Evolutionary conservation across 2,797 vertebrate species (phyloP), one percentile per base, ranked within the genome.

Genomic region (Vireo griseus): DNA sequence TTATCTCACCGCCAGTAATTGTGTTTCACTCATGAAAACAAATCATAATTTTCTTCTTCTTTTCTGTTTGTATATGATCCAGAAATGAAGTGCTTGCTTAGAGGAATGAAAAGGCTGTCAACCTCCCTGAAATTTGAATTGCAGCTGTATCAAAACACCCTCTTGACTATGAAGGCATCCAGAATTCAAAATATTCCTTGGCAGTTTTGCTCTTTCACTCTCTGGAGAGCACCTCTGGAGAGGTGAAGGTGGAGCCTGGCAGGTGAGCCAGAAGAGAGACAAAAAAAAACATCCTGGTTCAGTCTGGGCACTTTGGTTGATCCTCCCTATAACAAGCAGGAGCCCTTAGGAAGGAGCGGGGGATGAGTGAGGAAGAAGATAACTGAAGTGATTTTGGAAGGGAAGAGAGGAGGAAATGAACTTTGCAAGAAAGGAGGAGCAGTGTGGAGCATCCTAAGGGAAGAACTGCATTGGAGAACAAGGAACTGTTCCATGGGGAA

Each of bases 231-330:
- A 28, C 40, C 39, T 39, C 39, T 39, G 39, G 39, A 40, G 39
- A 40, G 5, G 35, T 26, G 42, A 75, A 54, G 58, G 11, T 35
- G 63, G 29, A 25, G 31, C 24, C 19, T 29, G 47, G 11, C 45
- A 71, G 21, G 29, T 42, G 61, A 78, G 40, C 54, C 61, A 59
- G 28, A n/a, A 73, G 37, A 58, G 40, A 69, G 29, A 22, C 15
- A 16, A 31, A 67, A 51, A 45, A 28, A 7, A 68, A 40, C 25
- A 31, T 50, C 14, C 25, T 48, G 5, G 7, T 48, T 71, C 1
- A 0, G 35, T 24, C 25, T 3, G 4, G 33, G 33, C 5, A 4
- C 63, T 54, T 54, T 16, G 18, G 15, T 51, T 10, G 2, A 4
- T 52, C 62, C 29, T 88, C n/a, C 45, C 42, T 29, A 8, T 0